Base-by-base conservation (phyloP, 2,797 vertebrate genomes). In the Halcyon badia region DNA sequence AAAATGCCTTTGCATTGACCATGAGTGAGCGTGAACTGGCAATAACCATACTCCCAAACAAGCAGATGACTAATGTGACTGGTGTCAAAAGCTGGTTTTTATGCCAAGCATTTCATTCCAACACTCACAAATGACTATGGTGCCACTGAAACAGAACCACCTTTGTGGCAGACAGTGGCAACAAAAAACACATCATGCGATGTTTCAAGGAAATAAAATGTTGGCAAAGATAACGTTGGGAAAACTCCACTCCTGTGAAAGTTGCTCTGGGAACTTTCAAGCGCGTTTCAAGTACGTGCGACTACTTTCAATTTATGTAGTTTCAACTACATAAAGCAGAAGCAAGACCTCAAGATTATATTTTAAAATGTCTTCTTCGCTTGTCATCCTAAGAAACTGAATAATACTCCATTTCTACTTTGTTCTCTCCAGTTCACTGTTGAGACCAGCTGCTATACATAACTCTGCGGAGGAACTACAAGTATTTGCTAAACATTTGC, bases 91-190 rank as follows among this genome's bases (percentile, higher is more conserved):
- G 4, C 70, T 73, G 72, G 73, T 8, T 79, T 95, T 89, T 70
- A 60, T 62, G 70, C 60, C 39, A 14, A 46, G 80, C 66, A 3
- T 19, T 91, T 82, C 86, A 73, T 90, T 97, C 95, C 94, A 97
- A 95, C 83, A 93, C 90, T 97, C 88, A 94, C 94, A 90, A 93
- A 92, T 93, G 49, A 90, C 88, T 56, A 3, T 3, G 65, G 91
- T 95, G 83, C 73, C 94, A 94, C 91, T 94, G 96, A 90, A 94
- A 93, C 68, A 90, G 54, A 95, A 31, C 85, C 77, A 62, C 70
- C 86, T 66, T 26, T 22, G 21, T 76, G 88, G 93, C 80, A 95
- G 94, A 96, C 83, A 70, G 91, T 94, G 93, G 95, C 95, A 95
- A 90, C 91, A 44, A 14, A 90, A 89, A 90, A 42, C 88, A 94